These are phyloP conservation scores for Paedocypris sp. DNA, from an alignment of 2,113 vertebrate species.

Conservation along the genomic window DNA sequence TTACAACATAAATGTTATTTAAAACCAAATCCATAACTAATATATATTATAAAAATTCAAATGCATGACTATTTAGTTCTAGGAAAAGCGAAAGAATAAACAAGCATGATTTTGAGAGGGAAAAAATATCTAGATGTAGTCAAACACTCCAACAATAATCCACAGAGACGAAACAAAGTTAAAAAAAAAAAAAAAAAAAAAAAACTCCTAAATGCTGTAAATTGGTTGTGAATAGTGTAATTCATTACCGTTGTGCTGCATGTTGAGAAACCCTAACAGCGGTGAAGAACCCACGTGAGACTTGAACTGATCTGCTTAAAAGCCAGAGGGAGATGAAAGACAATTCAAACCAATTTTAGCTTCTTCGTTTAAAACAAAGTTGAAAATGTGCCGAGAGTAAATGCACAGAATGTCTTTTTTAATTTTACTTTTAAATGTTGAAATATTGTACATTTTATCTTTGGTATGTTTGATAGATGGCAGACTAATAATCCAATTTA, in stretches of 20 bases:
- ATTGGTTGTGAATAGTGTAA: slow-evolving; percentile 70
- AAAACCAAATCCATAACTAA: too few relatives aligned
- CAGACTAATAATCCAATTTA: slow-evolving; percentile 23
- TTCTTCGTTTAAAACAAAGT: slow-evolving; percentile 60
- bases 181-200: slow-evolving; percentile 44
- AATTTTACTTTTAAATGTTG: not conserved
- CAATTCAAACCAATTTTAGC: slow-evolving; percentile 70
- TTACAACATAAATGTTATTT: too few relatives aligned
- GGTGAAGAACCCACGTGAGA: slow-evolving; percentile 51
- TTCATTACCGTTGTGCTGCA: slow-evolving; percentile 62
- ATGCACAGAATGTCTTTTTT: slow-evolving; percentile 44
- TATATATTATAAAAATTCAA: too few relatives aligned
- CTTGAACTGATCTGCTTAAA: slow-evolving; percentile 61
- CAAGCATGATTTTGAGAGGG: too few relatives aligned
- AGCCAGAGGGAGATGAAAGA: slow-evolving; percentile 62
- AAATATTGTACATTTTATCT: too few relatives aligned
- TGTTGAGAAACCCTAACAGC: slow-evolving; percentile 65
- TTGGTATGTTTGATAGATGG: too few relatives aligned
- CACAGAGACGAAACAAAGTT: slow-evolving; percentile 53
- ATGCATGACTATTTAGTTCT: slow-evolving; percentile 41
- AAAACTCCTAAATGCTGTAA: slow-evolving; percentile 60
- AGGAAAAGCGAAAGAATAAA: slow-evolving; percentile 37
- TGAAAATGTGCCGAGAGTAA: slow-evolving; percentile 53
- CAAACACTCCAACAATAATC: slow-evolving; percentile 48
- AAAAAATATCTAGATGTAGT: slow-evolving; percentile 51